phyloP scores from a whole-genome alignment of 1,140 invertebrate genomes.

The Nephila pilipes region DNA sequence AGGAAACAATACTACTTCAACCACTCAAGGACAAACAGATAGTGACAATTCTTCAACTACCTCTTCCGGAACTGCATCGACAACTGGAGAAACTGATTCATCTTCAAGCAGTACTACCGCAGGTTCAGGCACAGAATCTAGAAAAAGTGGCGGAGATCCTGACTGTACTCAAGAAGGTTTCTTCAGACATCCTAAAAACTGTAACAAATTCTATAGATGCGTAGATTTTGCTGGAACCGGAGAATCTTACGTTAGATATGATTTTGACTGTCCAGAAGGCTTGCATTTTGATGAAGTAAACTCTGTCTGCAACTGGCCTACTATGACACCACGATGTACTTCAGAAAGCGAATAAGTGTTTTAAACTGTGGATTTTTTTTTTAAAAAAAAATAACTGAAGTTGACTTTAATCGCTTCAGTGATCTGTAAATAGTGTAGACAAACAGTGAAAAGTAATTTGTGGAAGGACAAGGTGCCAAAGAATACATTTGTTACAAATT shows the following conservation, averaged over 20 bases:
- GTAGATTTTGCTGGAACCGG: conserved; percentile 85
- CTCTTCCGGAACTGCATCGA: neutral
- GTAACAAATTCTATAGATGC: conserved; percentile 83
- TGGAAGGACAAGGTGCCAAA: neutral
- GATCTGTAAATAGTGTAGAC: conserved; percentile 28
- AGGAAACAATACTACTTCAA: conserved; percentile 60
- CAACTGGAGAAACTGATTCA: neutral
- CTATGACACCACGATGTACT: conserved; percentile 79
- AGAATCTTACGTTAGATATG: conserved; percentile 86
- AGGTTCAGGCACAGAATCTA: neutral
- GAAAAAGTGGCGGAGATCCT: conserved; percentile 45
- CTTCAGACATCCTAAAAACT: conserved; percentile 85
- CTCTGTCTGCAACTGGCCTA: conserved; percentile 79
- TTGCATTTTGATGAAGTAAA: conserved; percentile 81
- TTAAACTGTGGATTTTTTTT: neutral
- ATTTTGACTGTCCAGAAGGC: conserved; percentile 85
- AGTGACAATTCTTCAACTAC: neutral
- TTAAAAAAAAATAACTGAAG: conserved; percentile 8
- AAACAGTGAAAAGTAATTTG: conserved; percentile 1
- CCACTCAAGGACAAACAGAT: neutral
- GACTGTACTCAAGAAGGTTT: conserved; percentile 85
- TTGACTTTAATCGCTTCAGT: neutral
- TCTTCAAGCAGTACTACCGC: neutral
- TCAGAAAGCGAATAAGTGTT: neutral
- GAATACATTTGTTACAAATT: neutral